Conservation (phyloP, 92 coral and sea anemone genomes). For the Bergia puertoricense region DNA sequence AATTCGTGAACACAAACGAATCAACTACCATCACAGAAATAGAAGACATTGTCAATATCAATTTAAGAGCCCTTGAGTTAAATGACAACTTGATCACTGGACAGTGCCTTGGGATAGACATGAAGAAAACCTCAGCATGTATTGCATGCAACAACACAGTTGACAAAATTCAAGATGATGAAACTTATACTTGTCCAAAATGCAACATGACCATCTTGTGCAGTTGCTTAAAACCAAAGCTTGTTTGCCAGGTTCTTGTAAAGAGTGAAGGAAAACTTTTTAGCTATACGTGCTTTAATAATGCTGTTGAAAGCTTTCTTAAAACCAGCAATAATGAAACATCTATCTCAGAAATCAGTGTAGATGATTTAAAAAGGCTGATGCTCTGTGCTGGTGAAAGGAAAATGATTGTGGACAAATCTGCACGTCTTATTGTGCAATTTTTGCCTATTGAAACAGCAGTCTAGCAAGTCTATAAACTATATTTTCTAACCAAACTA, state of each 20-base stretch:
- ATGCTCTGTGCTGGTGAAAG: slow-evolving; percentile 28
- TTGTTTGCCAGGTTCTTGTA: slow-evolving; percentile 50
- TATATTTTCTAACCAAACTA: no score
- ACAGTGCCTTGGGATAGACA: slow-evolving; percentile 59
- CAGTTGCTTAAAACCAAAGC: slow-evolving; percentile 44
- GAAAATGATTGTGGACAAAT: slow-evolving; percentile 28
- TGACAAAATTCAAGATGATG: slow-evolving; percentile 43
- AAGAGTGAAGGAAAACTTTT: slow-evolving; percentile 51
- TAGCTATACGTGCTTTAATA: slow-evolving; percentile 46
- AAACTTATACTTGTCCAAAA: slow-evolving; percentile 51
- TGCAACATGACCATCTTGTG: slow-evolving; percentile 36
- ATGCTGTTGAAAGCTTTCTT: slow-evolving; percentile 51
- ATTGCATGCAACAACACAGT: slow-evolving; percentile 47
- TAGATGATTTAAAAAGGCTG: slow-evolving; percentile 19
- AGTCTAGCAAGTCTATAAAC: background rate
- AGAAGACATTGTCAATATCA: slow-evolving; percentile 53
- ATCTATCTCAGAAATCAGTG: background rate
- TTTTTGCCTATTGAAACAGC: slow-evolving; percentile 29
- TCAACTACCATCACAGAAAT: slow-evolving; percentile 51
- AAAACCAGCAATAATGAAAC: slow-evolving; percentile 24
- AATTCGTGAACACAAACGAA: slow-evolving; percentile 56
- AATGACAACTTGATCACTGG: slow-evolving; percentile 47
- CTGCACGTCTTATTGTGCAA: slow-evolving; percentile 22
- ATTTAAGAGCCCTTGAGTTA: slow-evolving; percentile 45
- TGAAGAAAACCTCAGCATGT: slow-evolving; percentile 55